These are phyloP conservation scores for Cephus runcator DNA, from an alignment of 2,888 invertebrate species.

Conservation along the genomic window DNA sequence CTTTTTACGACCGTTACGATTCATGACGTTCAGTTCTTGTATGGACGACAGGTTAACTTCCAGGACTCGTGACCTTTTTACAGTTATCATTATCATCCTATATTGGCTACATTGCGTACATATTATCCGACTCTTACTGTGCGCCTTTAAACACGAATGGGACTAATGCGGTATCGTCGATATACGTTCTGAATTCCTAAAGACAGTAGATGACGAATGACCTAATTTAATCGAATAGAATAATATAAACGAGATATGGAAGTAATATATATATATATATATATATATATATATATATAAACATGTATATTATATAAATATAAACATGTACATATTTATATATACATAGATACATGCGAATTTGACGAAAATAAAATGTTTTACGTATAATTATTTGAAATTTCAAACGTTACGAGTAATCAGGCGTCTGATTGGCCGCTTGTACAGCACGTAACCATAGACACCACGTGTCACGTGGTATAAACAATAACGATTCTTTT, in stretches of 20 bases:
- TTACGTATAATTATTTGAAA: background rate
- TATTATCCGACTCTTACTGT: background rate
- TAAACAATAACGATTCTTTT: background rate
- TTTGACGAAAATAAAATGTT: slow-evolving; percentile 18
- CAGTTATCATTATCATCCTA: background rate
- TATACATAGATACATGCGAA: slow-evolving; percentile 16
- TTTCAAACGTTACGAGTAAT: background rate
- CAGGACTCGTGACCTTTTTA: background rate
- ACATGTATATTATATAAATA: slow-evolving; percentile 7
- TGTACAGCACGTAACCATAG: background rate
- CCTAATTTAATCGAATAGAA: slow-evolving; percentile 24
- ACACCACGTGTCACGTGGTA: background rate
- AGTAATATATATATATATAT: slow-evolving; percentile 32
- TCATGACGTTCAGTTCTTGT: background rate
- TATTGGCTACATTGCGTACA: background rate
- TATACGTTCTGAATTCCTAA: background rate
- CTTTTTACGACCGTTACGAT: background rate
- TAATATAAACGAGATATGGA: slow-evolving; percentile 20
- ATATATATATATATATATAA: slow-evolving; percentile 22
- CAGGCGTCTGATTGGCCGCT: background rate
- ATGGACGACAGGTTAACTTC: background rate
- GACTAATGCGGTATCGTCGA: background rate
- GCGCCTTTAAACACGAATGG: background rate
- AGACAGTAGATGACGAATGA: slow-evolving; percentile 16
- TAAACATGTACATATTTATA: slow-evolving; percentile 15